A percentile compares a stretch with the other conserved stretches of the same genome.
Conservation (phyloP, 2,113 vertebrate genomes). For the Hylia prasina region DNA sequence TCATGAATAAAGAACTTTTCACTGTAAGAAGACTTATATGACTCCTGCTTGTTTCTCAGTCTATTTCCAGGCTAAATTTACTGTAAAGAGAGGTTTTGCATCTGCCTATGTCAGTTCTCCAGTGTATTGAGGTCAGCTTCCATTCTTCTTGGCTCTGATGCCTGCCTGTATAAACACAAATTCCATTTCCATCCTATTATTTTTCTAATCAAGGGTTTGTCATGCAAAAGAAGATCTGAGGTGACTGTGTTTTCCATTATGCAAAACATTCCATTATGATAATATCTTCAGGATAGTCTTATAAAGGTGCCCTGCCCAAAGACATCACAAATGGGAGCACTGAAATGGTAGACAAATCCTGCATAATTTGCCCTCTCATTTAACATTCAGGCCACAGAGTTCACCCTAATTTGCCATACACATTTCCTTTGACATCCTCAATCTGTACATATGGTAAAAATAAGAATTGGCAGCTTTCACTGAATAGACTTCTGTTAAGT, state of each 20-base stretch:
- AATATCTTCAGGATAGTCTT: constrained; percentile 63
- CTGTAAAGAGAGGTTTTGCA: background rate
- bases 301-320: constrained; percentile 59
- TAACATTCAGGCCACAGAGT: constrained; percentile 57
- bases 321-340: constrained; percentile 43
- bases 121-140: constrained; percentile 29
- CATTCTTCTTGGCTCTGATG: constrained; percentile 54
- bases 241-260: constrained; percentile 62
- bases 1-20: constrained; percentile 39
- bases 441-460: constrained; percentile 30
- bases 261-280: constrained; percentile 70
- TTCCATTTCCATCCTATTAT: constrained; percentile 77
- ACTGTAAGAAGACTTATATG: background rate
- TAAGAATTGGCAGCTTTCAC: constrained; percentile 49
- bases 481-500: constrained; percentile 42
- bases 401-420: constrained; percentile 54
- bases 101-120: constrained; percentile 43
- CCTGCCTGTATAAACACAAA: constrained; percentile 72
- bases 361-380: constrained; percentile 49
- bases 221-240: constrained; percentile 73
- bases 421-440: constrained; percentile 34
- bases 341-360: constrained; percentile 33
- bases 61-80: constrained; percentile 23
- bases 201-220: constrained; percentile 78
- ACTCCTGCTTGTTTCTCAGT: background rate